Evolutionary conservation across 2,888 invertebrate genomes (phyloP).

Genomic region (Nephrotoma flavescens): DNA sequence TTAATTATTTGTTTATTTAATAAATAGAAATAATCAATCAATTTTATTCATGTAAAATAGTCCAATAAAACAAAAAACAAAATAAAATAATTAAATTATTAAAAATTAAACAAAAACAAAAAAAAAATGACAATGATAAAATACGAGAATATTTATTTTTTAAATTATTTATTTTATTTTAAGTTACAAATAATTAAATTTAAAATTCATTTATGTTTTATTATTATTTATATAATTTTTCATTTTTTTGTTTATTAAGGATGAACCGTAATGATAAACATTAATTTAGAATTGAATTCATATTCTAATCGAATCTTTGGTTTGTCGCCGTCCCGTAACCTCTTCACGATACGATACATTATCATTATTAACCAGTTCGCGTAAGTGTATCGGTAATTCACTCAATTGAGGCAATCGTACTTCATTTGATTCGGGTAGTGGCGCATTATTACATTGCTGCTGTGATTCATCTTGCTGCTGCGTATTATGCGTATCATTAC

Average conservation of each 20-base stretch:
- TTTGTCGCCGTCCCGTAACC: constrained; percentile 2
- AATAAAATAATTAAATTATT: background rate
- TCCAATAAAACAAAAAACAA: background rate
- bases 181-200: background rate
- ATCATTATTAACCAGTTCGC: constrained; percentile 26
- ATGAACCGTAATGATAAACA: background rate
- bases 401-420: constrained; percentile 21
- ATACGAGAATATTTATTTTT: background rate
- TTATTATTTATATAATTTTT: background rate
- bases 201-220: background rate
- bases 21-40: background rate
- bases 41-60: background rate
- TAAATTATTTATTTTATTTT: background rate
- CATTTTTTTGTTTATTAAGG: background rate
- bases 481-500: background rate
- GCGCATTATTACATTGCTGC: constrained; percentile 3
- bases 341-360: constrained; percentile 26
- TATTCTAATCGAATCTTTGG: constrained; percentile 1
- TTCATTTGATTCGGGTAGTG: constrained; percentile 12
- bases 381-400: constrained; percentile 24
- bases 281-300: background rate
- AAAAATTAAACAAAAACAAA: background rate
- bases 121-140: background rate
- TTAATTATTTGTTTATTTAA: background rate
- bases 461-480: constrained; percentile 21